A percentile compares a stretch with the other conserved stretches of the same genome.
These are phyloP conservation scores for Sphyrna mokarran DNA, from an alignment of 2,113 vertebrate genomes.

Conservation along the genomic window DNA sequence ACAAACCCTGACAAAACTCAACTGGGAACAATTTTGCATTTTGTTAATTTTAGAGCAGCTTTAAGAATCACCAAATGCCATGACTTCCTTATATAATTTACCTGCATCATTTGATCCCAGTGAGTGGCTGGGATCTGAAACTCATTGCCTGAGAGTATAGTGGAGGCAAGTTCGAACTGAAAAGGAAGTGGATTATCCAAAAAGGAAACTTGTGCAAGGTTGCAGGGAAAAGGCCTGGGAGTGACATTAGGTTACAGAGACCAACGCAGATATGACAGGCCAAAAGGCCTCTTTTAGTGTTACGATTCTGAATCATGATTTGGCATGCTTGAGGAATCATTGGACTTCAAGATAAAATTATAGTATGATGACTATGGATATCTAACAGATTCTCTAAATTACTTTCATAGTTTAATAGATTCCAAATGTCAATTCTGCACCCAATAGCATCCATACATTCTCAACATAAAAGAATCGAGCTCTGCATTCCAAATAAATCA, in stretches of 20 bases:
- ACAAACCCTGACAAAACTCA: neutral
- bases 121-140: too few relatives aligned
- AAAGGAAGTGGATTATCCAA: too few relatives aligned
- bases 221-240: too few relatives aligned
- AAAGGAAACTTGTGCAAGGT: too few relatives aligned
- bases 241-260: too few relatives aligned
- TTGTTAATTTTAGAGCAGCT: neutral
- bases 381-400: too few relatives aligned
- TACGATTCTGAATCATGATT: neutral
- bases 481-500: neutral
- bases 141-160: too few relatives aligned
- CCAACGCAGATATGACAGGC: too few relatives aligned
- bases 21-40: neutral
- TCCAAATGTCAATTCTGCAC: too few relatives aligned
- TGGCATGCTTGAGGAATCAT: neutral
- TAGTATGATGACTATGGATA: neutral
- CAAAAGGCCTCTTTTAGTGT: too few relatives aligned
- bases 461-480: neutral
- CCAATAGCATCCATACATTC: neutral
- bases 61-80: neutral
- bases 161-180: too few relatives aligned
- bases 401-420: too few relatives aligned
- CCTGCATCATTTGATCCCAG: neutral
- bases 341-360: neutral
- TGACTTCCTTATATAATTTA: neutral